These are phyloP conservation scores for Frankliniella fusca DNA, from an alignment of 2,888 invertebrate species.

Conservation along the genomic window DNA sequence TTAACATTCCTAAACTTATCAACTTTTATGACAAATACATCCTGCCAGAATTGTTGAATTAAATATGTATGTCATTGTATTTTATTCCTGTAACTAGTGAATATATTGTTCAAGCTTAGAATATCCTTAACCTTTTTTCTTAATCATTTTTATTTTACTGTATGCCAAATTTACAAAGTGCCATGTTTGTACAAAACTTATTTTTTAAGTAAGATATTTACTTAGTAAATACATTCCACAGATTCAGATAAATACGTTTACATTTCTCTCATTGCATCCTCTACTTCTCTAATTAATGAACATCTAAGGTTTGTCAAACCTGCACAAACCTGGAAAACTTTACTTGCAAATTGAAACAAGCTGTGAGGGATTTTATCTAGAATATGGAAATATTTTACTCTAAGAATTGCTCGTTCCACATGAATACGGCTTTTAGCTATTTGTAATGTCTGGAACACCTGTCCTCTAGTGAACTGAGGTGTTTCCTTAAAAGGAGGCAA, in stretches of 20 bases:
- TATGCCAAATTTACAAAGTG: no score
- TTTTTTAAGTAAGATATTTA: no score
- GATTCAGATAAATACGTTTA: no score
- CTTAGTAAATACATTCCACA: no score
- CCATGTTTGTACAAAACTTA: no score
- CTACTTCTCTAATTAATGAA: neutral
- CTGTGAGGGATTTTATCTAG: neutral
- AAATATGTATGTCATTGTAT: neutral
- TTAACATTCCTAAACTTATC: neutral
- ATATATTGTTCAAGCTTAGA: no score
- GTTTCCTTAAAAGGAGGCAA: neutral
- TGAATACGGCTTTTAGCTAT: conserved; percentile 29
- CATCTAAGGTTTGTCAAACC: neutral
- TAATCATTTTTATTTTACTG: no score
- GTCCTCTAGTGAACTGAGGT: conserved; percentile 25
- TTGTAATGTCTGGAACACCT: neutral
- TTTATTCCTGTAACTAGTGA: no score
- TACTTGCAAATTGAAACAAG: neutral
- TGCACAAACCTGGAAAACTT: neutral
- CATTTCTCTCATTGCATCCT: neutral
- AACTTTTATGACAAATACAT: neutral
- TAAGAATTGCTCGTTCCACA: conserved; percentile 28
- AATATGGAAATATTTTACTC: conserved; percentile 28
- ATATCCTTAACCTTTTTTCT: no score
- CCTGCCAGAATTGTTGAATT: neutral